phyloP scores from a whole-genome alignment of 2,113 vertebrate genomes.

The Pelusios castaneus region DNA sequence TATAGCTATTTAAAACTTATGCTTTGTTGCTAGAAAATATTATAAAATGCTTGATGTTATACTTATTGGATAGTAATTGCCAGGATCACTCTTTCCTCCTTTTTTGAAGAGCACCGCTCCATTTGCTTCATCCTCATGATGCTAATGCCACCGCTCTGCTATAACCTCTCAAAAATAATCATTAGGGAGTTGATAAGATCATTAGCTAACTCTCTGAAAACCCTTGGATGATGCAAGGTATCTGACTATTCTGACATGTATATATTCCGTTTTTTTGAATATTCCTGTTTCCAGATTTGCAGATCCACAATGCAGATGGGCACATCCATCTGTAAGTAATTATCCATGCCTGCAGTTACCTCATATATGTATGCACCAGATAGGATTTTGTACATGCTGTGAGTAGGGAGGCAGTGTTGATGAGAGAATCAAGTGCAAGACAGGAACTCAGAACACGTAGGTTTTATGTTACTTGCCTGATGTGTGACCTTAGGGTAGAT shows the following conservation, averaged over 20 bases:
- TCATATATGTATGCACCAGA: slow-evolving; percentile 55
- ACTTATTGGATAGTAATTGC: not conserved
- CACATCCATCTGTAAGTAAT: slow-evolving; percentile 67
- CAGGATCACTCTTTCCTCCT: rapidly evolving
- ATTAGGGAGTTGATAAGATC: not conserved
- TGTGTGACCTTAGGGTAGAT: not conserved
- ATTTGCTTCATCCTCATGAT: not conserved
- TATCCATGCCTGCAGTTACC: slow-evolving; percentile 69
- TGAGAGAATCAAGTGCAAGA: not conserved
- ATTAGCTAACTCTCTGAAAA: not conserved
- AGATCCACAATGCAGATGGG: slow-evolving; percentile 46
- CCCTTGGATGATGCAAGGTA: rapidly evolving
- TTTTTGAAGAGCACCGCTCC: not conserved
- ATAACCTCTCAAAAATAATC: not conserved
- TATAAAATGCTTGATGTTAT: not conserved
- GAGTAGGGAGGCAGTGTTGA: not conserved
- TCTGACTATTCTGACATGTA: not conserved
- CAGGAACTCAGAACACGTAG: not conserved
- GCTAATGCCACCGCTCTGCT: not conserved
- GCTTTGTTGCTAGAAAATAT: slow-evolving; percentile 6
- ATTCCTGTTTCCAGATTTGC: slow-evolving; percentile 30
- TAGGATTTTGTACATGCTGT: slow-evolving; percentile 62
- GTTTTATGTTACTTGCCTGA: not conserved
- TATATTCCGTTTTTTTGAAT: slow-evolving; percentile 46
- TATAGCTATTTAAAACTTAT: not conserved